Base-by-base conservation (phyloP, 2,888 invertebrate species). In the Drosophila nr. perissopoda region DNA sequence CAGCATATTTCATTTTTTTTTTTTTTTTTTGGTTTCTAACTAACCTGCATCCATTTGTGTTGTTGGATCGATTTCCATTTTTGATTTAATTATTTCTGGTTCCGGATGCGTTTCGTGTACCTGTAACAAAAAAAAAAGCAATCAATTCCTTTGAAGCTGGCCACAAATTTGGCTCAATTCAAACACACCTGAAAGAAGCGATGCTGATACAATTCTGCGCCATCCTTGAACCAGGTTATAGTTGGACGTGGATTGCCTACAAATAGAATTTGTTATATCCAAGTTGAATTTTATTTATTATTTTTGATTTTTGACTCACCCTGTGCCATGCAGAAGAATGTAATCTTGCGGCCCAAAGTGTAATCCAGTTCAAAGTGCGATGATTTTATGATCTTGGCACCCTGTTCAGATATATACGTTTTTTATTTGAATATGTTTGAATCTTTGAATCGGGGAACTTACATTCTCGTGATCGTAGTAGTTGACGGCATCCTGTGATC, bases 221-320 rank as follows among this genome's bases (percentile, higher is more conserved):
- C 98, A 92, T 98, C 98, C 92, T 98, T 98, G 92, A 97, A 98
- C 98, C 98, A 98, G 27, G 98, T 98, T 74, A 98, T 97, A 77
- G 97, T 97, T 0, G 98, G 98, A 61, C 98, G 94, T 0, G 98
- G 98, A 72, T 92, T 91, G 21, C 93, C 93, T 96, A 7, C 8
- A 29, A 49, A 1, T 2, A 8, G 5, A 0, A 3, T 33, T 1
- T n/a, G 40, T 18, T n/a, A 11, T 18, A 18, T 34, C 6, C 8
- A 40, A 8, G 16, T 46, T 25, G 2, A 46, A 46, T 7, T 33
- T 25, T 10, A 18, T 2, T 33, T 49, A 27, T 40, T 7, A 10
- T 2, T 31, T 13, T 25, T 16, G 0, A 29, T 11, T 10, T 10
- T 13, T 1, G 18, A 65, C 76, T 57, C 95, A 59, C 98, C 98